phyloP scores from a whole-genome alignment of 2,888 invertebrate species.

The Isotomurus palustris region DNA sequence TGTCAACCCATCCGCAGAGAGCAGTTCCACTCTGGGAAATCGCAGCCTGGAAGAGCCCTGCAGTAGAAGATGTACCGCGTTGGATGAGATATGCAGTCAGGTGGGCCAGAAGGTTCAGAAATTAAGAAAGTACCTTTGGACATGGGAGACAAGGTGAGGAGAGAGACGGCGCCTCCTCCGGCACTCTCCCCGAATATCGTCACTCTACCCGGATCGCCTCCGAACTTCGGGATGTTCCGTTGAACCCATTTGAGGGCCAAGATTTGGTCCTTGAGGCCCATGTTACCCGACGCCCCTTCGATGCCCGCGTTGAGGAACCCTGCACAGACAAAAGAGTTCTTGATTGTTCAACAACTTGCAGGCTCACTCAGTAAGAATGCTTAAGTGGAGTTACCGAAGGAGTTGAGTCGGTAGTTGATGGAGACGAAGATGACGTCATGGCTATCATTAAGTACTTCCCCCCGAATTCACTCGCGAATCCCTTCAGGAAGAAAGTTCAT shows the following conservation, averaged over 20 bases:
- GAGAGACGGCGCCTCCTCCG: conserved; percentile 10
- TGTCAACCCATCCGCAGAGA: conserved; percentile 20
- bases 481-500: no score
- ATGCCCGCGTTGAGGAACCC: conserved; percentile 13
- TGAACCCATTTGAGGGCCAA: conserved; percentile 11
- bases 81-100: no score
- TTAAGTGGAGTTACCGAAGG: conserved; percentile 21
- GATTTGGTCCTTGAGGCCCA: conserved; percentile 17
- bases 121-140: conserved; percentile 16
- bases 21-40: conserved; percentile 25
- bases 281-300: conserved; percentile 12
- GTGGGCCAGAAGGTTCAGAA: no score
- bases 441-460: neutral
- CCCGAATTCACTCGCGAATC: neutral
- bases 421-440: conserved; percentile 25
- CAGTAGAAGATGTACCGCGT: no score
- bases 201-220: neutral
- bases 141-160: conserved; percentile 20
- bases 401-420: conserved; percentile 31
- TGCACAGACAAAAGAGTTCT: no score
- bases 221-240: neutral
- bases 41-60: conserved; percentile 16
- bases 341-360: no score
- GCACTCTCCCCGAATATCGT: conserved; percentile 14
- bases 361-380: no score